Conservation (phyloP, 2,888 invertebrate genomes). For the Rhabditoides inermis region DNA sequence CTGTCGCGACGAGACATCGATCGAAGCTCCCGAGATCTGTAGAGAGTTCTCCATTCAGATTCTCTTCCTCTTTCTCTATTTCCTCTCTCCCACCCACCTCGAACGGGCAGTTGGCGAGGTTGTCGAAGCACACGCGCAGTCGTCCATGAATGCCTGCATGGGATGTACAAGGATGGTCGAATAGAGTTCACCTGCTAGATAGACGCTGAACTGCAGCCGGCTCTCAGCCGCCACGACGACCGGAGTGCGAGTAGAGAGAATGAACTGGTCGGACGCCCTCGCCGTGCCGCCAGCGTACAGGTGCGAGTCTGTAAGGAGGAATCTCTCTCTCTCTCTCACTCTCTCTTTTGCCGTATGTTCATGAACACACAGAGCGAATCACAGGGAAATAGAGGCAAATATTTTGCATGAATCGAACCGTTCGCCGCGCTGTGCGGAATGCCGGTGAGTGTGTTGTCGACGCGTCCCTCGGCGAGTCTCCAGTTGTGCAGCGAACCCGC, state of each 20-base stretch:
- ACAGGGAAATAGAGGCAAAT: no score
- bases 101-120: constrained; percentile 33
- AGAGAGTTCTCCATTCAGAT: no score
- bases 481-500: constrained; percentile 20
- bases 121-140: constrained; percentile 38
- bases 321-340: background rate
- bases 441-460: constrained; percentile 36
- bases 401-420: no score
- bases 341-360: no score
- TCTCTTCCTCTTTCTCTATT: no score
- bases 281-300: constrained; percentile 25
- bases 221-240: constrained; percentile 14
- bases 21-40: no score
- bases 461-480: constrained; percentile 22
- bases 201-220: constrained; percentile 31
- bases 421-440: constrained; percentile 27
- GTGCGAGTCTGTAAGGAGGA: constrained; percentile 24
- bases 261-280: constrained; percentile 20
- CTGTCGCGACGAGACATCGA: constrained; percentile 29
- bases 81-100: constrained; percentile 25
- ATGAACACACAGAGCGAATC: no score
- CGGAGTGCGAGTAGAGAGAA: constrained; percentile 17
- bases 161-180: background rate
- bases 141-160: constrained; percentile 31
- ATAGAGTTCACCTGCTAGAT: constrained; percentile 25